These are phyloP conservation scores for Dysidea cf. avara DNA, from an alignment of 37 sponge, comb jelly and placozoan species.

Conservation along the genomic window DNA sequence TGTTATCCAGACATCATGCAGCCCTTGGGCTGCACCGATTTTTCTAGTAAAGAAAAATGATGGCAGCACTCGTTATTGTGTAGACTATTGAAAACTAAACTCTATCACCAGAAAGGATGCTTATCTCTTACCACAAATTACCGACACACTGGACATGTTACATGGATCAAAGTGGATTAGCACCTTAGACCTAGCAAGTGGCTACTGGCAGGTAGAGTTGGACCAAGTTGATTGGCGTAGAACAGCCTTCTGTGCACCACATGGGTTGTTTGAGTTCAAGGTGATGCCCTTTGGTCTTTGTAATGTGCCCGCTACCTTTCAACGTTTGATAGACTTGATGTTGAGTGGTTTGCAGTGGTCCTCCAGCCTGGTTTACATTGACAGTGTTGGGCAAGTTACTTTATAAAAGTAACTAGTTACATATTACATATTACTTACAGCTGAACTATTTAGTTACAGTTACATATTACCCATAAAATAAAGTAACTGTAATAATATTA, in stretches of 20 bases:
- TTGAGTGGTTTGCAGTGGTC: background rate
- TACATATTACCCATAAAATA: no score
- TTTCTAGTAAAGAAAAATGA: constrained; percentile 34
- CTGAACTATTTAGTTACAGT: no score
- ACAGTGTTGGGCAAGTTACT: constrained; percentile 9
- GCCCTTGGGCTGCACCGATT: no score
- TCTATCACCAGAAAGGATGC: constrained; percentile 17
- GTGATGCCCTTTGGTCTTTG: constrained; percentile 6
- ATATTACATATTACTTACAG: no score
- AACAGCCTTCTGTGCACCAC: constrained; percentile 1
- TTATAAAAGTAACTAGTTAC: no score
- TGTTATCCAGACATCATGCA: constrained; percentile 18
- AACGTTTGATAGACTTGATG: constrained; percentile 18
- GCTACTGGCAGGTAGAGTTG: no score
- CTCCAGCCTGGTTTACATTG: constrained; percentile 12
- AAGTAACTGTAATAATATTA: no score
- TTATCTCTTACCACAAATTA: constrained; percentile 8
- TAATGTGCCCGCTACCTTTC: constrained; percentile 20
- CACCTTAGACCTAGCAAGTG: constrained; percentile 10
- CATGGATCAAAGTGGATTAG: constrained; percentile 3
- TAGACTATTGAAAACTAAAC: constrained; percentile 14
- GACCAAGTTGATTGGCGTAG: background rate
- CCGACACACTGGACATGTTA: background rate
- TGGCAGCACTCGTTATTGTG: constrained; percentile 14
- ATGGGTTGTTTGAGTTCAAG: constrained; percentile 10